Evolutionary conservation across 2,797 vertebrate genomes (phyloP).

Genomic region (Lagodon rhomboides): DNA sequence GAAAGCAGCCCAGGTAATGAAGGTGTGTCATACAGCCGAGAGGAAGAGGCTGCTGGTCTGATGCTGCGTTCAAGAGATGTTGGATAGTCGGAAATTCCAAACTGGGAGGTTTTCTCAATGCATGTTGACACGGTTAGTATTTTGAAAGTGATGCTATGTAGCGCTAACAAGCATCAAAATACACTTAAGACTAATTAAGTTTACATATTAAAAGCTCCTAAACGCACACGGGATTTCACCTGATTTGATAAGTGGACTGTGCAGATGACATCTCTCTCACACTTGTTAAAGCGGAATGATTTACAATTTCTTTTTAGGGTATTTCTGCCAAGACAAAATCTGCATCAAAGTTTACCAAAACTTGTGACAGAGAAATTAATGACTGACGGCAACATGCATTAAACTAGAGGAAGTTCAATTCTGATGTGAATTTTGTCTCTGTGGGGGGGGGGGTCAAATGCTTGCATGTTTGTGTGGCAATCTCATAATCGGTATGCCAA

Average conservation of each 20-base stretch:
- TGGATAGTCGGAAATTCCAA: slow-evolving; percentile 31
- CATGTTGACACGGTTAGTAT: not conserved
- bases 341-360: too few relatives aligned
- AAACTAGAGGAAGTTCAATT: too few relatives aligned
- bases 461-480: too few relatives aligned
- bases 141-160: too few relatives aligned
- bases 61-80: not conserved
- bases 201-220: not conserved
- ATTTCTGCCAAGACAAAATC: too few relatives aligned
- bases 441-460: too few relatives aligned
- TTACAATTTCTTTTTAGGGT: too few relatives aligned
- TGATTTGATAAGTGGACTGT: not conserved
- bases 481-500: not conserved
- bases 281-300: not conserved
- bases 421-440: too few relatives aligned
- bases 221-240: not conserved
- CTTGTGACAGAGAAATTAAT: too few relatives aligned
- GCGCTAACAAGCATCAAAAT: not conserved
- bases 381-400: too few relatives aligned
- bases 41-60: slow-evolving; percentile 17
- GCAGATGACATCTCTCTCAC: not conserved
- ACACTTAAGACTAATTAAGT: not conserved
- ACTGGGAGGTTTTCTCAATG: not conserved
- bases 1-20: slow-evolving; percentile 30
- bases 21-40: not conserved